phyloP scores from a whole-genome alignment of 2,797 vertebrate genomes.

The Molossus molossus region DNA sequence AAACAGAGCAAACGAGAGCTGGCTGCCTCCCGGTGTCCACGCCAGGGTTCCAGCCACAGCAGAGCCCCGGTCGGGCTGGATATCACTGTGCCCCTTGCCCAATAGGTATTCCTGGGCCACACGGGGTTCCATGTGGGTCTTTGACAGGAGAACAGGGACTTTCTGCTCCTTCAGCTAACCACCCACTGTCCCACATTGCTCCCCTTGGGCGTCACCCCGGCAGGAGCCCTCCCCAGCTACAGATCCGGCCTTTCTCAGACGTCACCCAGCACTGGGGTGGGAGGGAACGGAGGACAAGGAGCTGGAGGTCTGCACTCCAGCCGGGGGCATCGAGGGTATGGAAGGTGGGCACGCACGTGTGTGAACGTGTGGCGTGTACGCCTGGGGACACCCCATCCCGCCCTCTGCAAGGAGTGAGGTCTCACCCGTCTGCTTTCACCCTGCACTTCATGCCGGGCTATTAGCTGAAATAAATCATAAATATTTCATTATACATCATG shows the following conservation, averaged over 20 bases:
- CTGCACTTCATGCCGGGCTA: constrained; percentile 96
- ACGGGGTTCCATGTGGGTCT: rapidly evolving
- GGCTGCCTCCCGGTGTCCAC: rapidly evolving
- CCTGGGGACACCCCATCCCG: not conserved
- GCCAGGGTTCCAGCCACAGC: not conserved
- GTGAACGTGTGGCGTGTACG: not conserved
- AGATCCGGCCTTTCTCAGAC: not conserved
- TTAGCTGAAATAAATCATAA: constrained; percentile 98
- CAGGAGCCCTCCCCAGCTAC: no score
- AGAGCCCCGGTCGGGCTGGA: not conserved
- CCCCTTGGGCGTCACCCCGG: no score
- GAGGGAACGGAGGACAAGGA: not conserved
- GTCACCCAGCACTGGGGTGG: not conserved
- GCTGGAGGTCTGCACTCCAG: not conserved
- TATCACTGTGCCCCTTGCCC: rapidly evolving
- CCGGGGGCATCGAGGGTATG: rapidly evolving
- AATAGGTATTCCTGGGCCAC: rapidly evolving
- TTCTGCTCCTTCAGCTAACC: not conserved
- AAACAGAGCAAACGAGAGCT: not conserved
- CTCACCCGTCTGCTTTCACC: constrained; percentile 96
- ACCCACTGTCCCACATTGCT: not conserved
- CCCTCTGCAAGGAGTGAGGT: constrained; percentile 87
- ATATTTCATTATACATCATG: constrained; percentile 96
- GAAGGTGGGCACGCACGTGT: not conserved
- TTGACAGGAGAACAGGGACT: not conserved